A percentile compares a stretch with the other conserved stretches of the same genome.
Conservation (phyloP, 2,888 invertebrate species). For the Mycalesis mineus region DNA sequence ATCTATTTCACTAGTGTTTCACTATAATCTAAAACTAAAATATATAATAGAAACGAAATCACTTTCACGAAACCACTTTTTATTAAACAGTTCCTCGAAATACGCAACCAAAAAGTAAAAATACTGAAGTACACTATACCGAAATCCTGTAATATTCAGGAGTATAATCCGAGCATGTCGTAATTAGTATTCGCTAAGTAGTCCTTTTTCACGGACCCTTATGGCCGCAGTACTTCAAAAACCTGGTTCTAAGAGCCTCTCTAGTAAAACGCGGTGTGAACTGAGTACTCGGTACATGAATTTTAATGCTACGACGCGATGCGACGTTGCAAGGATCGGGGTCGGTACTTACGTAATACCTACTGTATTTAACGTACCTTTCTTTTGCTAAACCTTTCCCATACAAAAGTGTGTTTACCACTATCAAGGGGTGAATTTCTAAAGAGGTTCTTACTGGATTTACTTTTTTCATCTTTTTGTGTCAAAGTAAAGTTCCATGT, state of each 20-base stretch:
- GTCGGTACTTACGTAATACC: background rate
- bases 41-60: too few species aligned
- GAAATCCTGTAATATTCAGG: constrained; percentile 17
- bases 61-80: too few species aligned
- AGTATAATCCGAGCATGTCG: constrained; percentile 19
- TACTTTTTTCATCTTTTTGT: too few species aligned
- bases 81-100: background rate
- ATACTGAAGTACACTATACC: background rate
- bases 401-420: too few species aligned
- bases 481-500: too few species aligned
- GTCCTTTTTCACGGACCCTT: constrained; percentile 28
- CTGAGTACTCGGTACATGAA: constrained; percentile 24
- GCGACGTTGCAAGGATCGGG: constrained; percentile 22
- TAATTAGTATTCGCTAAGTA: constrained; percentile 32
- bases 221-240: constrained; percentile 26
- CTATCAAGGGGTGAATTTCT: too few species aligned
- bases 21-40: too few species aligned
- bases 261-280: constrained; percentile 25
- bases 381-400: too few species aligned
- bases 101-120: background rate
- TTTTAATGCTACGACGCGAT: constrained; percentile 29
- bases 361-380: background rate
- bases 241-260: constrained; percentile 21
- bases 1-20: too few species aligned
- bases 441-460: too few species aligned